Conservation (phyloP, 1,140 invertebrate genomes). For the Aporrectodea caliginosa region DNA sequence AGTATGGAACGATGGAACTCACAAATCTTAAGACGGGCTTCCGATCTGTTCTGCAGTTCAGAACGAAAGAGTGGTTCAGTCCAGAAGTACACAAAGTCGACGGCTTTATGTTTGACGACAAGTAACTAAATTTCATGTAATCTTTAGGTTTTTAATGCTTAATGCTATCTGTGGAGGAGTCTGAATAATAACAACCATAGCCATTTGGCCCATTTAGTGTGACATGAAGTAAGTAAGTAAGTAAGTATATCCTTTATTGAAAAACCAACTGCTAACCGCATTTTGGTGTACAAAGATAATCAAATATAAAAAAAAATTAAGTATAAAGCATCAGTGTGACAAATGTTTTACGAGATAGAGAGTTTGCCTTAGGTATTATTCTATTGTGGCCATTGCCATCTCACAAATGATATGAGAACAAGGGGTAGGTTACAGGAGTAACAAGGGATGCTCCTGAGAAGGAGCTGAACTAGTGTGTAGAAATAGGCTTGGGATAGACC, state of each 20-base stretch:
- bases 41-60: conserved; percentile 76
- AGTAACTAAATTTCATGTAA: no score
- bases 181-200: background rate
- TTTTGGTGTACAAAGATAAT: no score
- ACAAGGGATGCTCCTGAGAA: no score
- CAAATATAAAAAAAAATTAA: no score
- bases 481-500: no score
- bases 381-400: background rate
- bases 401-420: background rate
- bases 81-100: conserved; percentile 87
- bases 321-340: no score
- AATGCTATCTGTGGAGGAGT: background rate
- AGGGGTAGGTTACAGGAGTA: no score
- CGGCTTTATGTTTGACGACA: conserved; percentile 78
- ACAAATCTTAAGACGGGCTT: conserved; percentile 71
- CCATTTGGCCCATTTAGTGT: background rate
- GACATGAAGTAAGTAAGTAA: background rate
- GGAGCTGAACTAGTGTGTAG: no score
- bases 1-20: conserved; percentile 82
- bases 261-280: no score
- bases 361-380: background rate
- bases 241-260: no score
- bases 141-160: no score
- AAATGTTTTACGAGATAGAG: no score
- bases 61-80: conserved; percentile 80